Base-by-base conservation (phyloP, 2,113 vertebrate genomes). In the Clupea harengus region DNA sequence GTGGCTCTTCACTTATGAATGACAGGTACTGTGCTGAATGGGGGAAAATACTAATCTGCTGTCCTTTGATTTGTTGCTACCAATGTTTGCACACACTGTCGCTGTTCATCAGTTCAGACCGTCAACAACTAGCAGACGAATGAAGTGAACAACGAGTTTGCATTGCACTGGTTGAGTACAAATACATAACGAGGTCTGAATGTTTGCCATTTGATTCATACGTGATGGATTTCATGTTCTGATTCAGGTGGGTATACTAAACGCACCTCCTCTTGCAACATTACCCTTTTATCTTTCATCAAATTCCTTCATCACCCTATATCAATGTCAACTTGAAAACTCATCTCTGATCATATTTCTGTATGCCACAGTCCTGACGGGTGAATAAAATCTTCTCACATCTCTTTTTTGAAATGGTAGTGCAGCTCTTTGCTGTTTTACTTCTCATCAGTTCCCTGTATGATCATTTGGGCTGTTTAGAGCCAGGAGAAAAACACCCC, bases 401-500 rank as follows among this genome's bases (percentile, higher is more conserved):
- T 10, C 28, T 78, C 28, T 78, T 18, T 17, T 32, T 78, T 39
- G 13, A 28, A 78, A 28, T 15, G 4, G 25, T 4, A 39, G 32
- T 18, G 72, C 72, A 39, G 39, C 39, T 39, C 28, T 13, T 78
- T 64, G 22, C 22, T n/a, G 60, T 78, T 32, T 39, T 39, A 8
- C 64, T 72, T 72, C 72, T 78, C 72, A 78, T 78, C 72, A 78
- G 15, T 78, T 78, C 72, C 72, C 72, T 15, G 10, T 32, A 6
- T 78, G 25, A 78, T 78, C 28, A 10, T 67, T n/a, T n/a, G 22
- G 64, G 22, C 64, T 67, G 72, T 39, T 78, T 78, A 44, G 28
- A 78, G 32, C 3, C 28, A 78, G 3, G 72, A 13, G 32, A 78
- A 78, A 78, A 32, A 17, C 28, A 39, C 60, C 60, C 60, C 60